Percentiles rank a stretch among this genome's conserved stretches.
Evolutionary conservation across 2,888 invertebrate genomes (phyloP).

Genomic region (Pollenia amentaria): DNA sequence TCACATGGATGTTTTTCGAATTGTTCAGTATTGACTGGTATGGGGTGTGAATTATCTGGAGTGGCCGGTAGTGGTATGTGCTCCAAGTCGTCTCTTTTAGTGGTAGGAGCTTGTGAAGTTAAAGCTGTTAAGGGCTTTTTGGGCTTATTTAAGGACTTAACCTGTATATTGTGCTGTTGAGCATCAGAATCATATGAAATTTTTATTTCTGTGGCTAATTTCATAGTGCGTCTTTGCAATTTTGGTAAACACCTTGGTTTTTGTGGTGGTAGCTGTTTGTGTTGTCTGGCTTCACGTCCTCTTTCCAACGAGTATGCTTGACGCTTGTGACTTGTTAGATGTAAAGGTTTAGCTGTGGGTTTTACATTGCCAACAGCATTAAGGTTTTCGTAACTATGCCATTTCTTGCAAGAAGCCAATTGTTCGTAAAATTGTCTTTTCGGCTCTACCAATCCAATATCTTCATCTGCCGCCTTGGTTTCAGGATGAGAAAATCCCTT

Average conservation of each 20-base stretch:
- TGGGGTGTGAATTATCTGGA: slow-evolving; percentile 62
- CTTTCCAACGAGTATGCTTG: slow-evolving; percentile 80
- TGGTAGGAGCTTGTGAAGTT: neutral
- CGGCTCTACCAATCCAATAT: slow-evolving; percentile 82
- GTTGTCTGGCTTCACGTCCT: slow-evolving; percentile 72
- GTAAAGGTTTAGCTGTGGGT: neutral
- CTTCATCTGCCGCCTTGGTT: slow-evolving; percentile 80
- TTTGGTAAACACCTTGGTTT: slow-evolving; percentile 79
- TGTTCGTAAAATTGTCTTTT: slow-evolving; percentile 82
- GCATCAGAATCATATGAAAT: slow-evolving; percentile 76
- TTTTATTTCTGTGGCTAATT: slow-evolving; percentile 81
- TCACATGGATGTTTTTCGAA: slow-evolving; percentile 58
- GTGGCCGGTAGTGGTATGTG: slow-evolving; percentile 79
- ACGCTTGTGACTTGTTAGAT: slow-evolving; percentile 61
- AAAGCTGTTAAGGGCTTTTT: neutral
- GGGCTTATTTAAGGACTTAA: slow-evolving; percentile 54
- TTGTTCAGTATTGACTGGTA: slow-evolving; percentile 1
- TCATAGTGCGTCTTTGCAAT: slow-evolving; percentile 80
- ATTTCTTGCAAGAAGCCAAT: slow-evolving; percentile 74
- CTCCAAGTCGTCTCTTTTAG: slow-evolving; percentile 75
- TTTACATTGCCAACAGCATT: slow-evolving; percentile 34
- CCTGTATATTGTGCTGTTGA: slow-evolving; percentile 55
- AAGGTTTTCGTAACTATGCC: slow-evolving; percentile 74
- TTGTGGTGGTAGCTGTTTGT: slow-evolving; percentile 79
- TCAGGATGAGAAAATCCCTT: slow-evolving; percentile 81